Evolutionary conservation across 2,888 invertebrate species (phyloP).

Genomic region (Antitype chi): DNA sequence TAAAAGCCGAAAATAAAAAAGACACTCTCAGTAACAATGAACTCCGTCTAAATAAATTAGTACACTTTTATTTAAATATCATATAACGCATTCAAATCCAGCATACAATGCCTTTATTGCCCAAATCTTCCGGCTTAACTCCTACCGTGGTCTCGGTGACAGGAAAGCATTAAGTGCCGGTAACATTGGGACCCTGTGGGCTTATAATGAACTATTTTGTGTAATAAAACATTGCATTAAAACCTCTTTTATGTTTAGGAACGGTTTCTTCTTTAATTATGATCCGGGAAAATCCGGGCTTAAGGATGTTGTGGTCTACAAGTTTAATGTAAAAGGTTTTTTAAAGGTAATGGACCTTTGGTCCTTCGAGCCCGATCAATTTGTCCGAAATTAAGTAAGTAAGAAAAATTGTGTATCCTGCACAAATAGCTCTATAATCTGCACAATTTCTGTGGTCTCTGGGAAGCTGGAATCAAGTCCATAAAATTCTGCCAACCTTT

Average conservation of each 20-base stretch:
- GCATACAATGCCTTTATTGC: slow-evolving; percentile 56
- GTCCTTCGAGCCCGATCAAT: no score
- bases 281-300: slow-evolving; percentile 24
- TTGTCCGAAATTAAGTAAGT: no score
- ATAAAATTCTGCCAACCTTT: no score
- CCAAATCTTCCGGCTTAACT: slow-evolving; percentile 59
- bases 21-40: slow-evolving; percentile 8
- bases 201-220: slow-evolving; percentile 59
- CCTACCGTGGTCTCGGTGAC: slow-evolving; percentile 19
- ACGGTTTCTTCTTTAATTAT: slow-evolving; percentile 39
- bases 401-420: no score
- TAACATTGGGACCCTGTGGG: slow-evolving; percentile 38
- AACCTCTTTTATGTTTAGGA: slow-evolving; percentile 37
- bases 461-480: no score
- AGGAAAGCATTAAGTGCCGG: slow-evolving; percentile 62
- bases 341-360: background rate
- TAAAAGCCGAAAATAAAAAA: slow-evolving; percentile 12
- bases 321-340: background rate
- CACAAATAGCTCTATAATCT: no score
- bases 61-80: slow-evolving; percentile 45
- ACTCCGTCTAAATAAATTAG: slow-evolving; percentile 32
- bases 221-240: slow-evolving; percentile 42
- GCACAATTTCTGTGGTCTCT: no score
- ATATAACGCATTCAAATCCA: slow-evolving; percentile 38
- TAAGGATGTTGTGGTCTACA: background rate